Evolutionary conservation across 1,140 invertebrate genomes (phyloP), one percentile per base, ranked within the genome.

Genomic region (Drosophila kikkawai): DNA sequence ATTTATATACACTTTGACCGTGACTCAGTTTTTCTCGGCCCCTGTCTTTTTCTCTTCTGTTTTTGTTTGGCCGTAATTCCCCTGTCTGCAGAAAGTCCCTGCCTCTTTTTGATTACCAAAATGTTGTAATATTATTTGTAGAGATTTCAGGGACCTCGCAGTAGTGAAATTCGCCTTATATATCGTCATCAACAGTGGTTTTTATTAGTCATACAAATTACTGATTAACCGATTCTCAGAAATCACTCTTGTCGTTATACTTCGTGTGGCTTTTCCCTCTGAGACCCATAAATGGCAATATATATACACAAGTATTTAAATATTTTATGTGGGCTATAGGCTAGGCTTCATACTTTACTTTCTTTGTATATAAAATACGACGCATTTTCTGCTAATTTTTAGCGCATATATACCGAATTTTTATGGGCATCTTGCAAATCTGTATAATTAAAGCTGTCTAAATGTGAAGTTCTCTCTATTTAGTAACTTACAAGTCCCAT

Each of bases 11-110:
- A 47, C 68, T 64, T 69, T 87, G 83, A 76, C 83, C 83, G 65
- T 86, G 83, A 86, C 83, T 82, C 80, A 87, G 76, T 73, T 86
- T 66, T 36, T 17, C 39, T 32, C 26, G 45, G 50, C 42, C 64
- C 58, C 55, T 67, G 37, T 34, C 5, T 42, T 48, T 41, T 19
- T 55, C 34, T 39, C 34, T 60, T 50, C 42, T 45, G 29, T 45
- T 39, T 56, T 48, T 41, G 56, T 29, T 50, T 42, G 74, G 13
- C 53, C 34, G 47, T 59, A 69, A 64, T 63, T 75, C 63, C 60
- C 47, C 32, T 8, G 4, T 15, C 34, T 22, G 11, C 34, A 32
- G 26, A 63, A 13, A 13, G 47, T 51, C n/a, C 32, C 47, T 29
- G 15, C 26, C 22, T 13, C 15, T 12, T 17, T 51, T 2, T 13